These are phyloP conservation scores for Eidolon helvum DNA, from an alignment of 2,113 vertebrate genomes.

Conservation along the genomic window DNA sequence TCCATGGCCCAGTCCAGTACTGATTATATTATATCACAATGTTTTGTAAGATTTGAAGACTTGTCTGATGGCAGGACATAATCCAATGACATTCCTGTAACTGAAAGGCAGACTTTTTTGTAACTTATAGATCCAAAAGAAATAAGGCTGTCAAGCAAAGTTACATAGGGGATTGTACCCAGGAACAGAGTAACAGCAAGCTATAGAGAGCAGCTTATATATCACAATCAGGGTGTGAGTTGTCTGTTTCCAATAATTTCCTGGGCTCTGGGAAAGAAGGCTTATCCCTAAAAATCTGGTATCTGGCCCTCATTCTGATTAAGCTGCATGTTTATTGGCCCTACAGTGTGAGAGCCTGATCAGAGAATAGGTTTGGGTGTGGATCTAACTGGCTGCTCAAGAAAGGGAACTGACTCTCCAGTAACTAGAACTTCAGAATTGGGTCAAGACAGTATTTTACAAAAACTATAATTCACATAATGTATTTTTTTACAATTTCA, in stretches of 20 bases:
- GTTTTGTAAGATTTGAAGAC: not conserved
- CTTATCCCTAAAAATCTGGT: not conserved
- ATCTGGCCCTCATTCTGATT: not conserved
- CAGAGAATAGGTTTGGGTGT: not conserved
- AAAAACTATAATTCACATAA: not conserved
- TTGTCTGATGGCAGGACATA: not conserved
- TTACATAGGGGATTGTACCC: not conserved
- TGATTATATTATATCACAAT: not conserved
- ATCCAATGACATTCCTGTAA: not conserved
- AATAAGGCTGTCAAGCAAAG: not conserved
- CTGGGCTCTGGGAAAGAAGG: not conserved
- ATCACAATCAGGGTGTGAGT: not conserved
- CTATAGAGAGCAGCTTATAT: not conserved
- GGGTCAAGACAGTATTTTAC: not conserved
- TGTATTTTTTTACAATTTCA: not conserved
- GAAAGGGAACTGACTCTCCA: not conserved
- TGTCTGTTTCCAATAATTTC: not conserved
- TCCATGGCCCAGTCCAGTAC: not conserved
- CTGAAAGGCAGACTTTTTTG: not conserved
- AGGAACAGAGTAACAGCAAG: not conserved
- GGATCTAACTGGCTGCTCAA: not conserved
- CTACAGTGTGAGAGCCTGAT: not conserved
- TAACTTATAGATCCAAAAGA: not conserved
- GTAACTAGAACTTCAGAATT: not conserved
- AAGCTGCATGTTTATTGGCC: rapidly evolving